Base-by-base conservation (phyloP, 2,113 vertebrate genomes). In the Vidua macroura region DNA sequence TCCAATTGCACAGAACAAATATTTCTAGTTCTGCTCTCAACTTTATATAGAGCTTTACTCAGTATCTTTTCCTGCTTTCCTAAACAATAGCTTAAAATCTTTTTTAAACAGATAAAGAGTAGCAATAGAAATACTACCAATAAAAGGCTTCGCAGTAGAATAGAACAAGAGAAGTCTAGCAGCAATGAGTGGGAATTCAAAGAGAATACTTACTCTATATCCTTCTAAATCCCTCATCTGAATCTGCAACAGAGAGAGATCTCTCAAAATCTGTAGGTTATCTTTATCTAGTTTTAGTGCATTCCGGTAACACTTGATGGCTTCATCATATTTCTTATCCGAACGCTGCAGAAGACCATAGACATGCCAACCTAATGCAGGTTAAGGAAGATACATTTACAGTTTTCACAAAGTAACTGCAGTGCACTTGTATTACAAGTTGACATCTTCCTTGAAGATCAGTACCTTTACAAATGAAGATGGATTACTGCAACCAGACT, bases 211-310 rank as follows among this genome's bases (percentile, higher is more conserved):
- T 97, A 98, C 98, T 83, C 97, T 95, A n/a, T 98, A 98, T 44
- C 98, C 98, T 96, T 98, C 98, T 68, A 98, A 97, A 87, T 98
- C 98, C 72, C 98, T 97, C 98, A 98, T 98, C 82, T 98, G 98
- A 82, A 98, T 98, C 93, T 98, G 98, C 79, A 98, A 86, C 31
- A 98, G 86, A 73, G 97, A 98, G 30, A 98, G 98, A 92, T 98
- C 98, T 75, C 98, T 97, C 83, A 98, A 88, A 35, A 98, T 98
- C 74, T 98, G 98, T 24, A 98, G 90, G 69, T 98, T 98, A 96
- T 98, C 98, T 96, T 98, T 98, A 93, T 98, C 98, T 64, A 98
- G 96, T 53, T 98, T 98, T 74, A 98, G 98, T 21, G 98, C 98
- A 92, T 98, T 98, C 90, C 98, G 97, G 77, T 98, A 98, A 91